phyloP scores from a whole-genome alignment of 2,797 vertebrate genomes.

The Streptopelia turtur region DNA sequence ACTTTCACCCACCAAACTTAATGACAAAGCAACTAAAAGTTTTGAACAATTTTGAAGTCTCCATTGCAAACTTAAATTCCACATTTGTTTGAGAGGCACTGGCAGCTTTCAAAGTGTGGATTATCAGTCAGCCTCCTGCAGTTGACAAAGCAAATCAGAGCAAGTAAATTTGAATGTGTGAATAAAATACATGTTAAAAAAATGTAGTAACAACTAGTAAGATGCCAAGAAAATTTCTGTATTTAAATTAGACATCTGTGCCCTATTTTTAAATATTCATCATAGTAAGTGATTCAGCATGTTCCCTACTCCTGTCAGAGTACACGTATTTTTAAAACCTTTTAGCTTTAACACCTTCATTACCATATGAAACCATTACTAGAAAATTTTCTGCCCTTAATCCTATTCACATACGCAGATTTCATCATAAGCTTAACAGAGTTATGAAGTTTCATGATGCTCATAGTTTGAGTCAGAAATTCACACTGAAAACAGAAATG shows the following conservation, averaged over 20 bases:
- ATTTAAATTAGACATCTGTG: slow-evolving; percentile 83
- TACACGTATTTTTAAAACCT: slow-evolving; percentile 68
- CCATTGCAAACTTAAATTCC: slow-evolving; percentile 22
- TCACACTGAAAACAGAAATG: not conserved
- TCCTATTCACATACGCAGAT: not conserved
- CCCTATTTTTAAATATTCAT: slow-evolving; percentile 80
- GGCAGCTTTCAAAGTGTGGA: slow-evolving; percentile 57
- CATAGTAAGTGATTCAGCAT: slow-evolving; percentile 74
- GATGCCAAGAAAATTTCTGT: slow-evolving; percentile 79
- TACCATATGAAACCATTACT: not conserved
- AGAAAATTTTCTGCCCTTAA: not conserved
- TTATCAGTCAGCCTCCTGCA: slow-evolving; percentile 73
- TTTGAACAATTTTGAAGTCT: slow-evolving; percentile 42
- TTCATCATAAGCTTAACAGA: not conserved
- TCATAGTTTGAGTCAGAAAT: not conserved
- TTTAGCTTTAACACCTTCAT: slow-evolving; percentile 71
- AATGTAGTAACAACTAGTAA: slow-evolving; percentile 80
- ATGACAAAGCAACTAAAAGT: slow-evolving; percentile 53
- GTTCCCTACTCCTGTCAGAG: slow-evolving; percentile 74
- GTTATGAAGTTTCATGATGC: not conserved
- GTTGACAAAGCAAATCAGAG: slow-evolving; percentile 76
- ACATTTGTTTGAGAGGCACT: slow-evolving; percentile 39
- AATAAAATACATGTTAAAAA: slow-evolving; percentile 79
- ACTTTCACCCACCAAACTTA: slow-evolving; percentile 32
- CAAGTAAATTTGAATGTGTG: slow-evolving; percentile 79